phyloP scores from a whole-genome alignment of 1,140 invertebrate genomes.

The Pachyrhynchus sulphureomaculatus region DNA sequence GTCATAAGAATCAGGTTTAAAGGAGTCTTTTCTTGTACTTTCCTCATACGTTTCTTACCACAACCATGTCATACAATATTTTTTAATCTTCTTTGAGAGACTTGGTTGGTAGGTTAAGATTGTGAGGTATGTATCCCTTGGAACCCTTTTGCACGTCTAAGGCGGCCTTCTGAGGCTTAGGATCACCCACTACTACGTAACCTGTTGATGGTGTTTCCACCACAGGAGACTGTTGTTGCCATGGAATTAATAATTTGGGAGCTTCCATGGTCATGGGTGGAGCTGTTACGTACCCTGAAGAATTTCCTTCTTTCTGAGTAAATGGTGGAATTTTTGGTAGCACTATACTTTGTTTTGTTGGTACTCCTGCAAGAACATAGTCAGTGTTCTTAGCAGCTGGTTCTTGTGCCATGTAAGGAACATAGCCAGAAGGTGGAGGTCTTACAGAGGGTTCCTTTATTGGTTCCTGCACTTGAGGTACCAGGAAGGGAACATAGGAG shows the following conservation, averaged over 20 bases:
- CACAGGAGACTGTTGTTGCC: conserved; percentile 1
- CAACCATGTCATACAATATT: background rate
- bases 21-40: background rate
- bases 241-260: background rate
- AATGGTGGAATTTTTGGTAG: conserved; percentile 1
- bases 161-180: conserved; percentile 4
- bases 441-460: background rate
- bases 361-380: conserved; percentile 21
- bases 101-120: conserved; percentile 1
- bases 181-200: conserved; percentile 19
- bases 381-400: conserved; percentile 16
- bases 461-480: background rate
- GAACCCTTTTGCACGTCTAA: background rate
- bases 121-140: conserved; percentile 14
- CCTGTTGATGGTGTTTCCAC: background rate
- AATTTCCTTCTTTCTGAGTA: conserved; percentile 2
- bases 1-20: too few relatives aligned
- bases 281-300: conserved; percentile 6
- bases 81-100: conserved; percentile 18
- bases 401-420: conserved; percentile 12
- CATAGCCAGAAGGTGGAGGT: conserved; percentile 8
- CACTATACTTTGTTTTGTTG: background rate
- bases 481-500: background rate
- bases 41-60: background rate
- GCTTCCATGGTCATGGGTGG: background rate